These are phyloP conservation scores for Lepilemur septentrionalis DNA, from an alignment of 2,797 vertebrate species.

Conservation along the genomic window DNA sequence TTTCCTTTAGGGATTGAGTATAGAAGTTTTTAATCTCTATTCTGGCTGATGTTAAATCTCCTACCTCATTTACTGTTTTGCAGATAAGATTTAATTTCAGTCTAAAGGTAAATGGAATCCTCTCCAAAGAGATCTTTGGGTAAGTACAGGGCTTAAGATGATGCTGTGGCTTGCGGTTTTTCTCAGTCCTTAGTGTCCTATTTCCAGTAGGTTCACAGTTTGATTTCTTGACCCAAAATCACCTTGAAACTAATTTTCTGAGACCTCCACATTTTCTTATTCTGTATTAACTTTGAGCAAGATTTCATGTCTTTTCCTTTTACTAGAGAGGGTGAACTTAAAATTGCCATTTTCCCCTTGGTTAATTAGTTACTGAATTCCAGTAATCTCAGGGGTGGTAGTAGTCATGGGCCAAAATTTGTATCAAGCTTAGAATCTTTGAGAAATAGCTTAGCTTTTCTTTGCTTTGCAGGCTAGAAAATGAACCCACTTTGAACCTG, in stretches of 20 bases:
- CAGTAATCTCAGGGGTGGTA: not conserved
- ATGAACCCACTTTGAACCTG: conserved; percentile 54
- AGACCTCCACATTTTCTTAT: conserved; percentile 11
- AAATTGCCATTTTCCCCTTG: conserved; percentile 7
- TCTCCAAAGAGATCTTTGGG: conserved; percentile 71
- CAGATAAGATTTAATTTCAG: conserved; percentile 79
- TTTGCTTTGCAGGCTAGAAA: conserved; percentile 69
- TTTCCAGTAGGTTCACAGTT: conserved; percentile 27
- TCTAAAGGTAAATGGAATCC: conserved; percentile 70
- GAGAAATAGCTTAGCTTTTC: not conserved
- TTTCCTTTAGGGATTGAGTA: not conserved
- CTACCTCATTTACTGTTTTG: conserved; percentile 49
- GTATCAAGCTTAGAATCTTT: conserved; percentile 24
- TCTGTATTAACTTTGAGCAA: conserved; percentile 36
- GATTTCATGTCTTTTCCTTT: not conserved
- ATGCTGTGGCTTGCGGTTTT: not conserved
- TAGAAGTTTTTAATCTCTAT: not conserved
- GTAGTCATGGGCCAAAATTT: not conserved
- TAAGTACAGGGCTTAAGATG: conserved; percentile 44
- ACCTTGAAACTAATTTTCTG: conserved; percentile 47
- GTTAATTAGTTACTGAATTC: conserved; percentile 38
- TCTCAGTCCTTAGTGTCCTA: not conserved
- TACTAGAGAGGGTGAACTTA: not conserved
- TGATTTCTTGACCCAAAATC: conserved; percentile 25
- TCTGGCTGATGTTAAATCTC: conserved; percentile 1